phyloP scores from a whole-genome alignment of 2,888 invertebrate genomes.

The Polyommatus iphigenia region DNA sequence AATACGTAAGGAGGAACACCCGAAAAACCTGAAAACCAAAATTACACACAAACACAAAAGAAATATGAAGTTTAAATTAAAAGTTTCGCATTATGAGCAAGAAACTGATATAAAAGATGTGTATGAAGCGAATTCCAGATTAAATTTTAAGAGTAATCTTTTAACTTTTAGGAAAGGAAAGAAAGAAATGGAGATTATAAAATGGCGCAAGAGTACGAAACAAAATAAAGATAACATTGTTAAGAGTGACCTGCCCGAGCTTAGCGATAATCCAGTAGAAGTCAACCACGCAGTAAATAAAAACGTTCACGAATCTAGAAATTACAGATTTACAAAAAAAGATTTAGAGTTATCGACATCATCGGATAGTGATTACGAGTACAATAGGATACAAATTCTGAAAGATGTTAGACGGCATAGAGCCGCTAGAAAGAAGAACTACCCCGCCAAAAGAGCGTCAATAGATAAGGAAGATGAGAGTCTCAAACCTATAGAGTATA shows the following conservation, averaged over 20 bases:
- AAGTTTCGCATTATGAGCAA: constrained; percentile 47
- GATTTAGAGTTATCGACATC: constrained; percentile 63
- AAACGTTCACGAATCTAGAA: constrained; percentile 43
- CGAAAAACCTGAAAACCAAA: constrained; percentile 49
- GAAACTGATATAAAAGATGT: constrained; percentile 51
- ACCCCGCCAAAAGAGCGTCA: constrained; percentile 48
- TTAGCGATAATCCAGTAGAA: constrained; percentile 49
- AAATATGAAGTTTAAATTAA: constrained; percentile 48
- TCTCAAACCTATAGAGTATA: constrained; percentile 70
- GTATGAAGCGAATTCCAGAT: constrained; percentile 53
- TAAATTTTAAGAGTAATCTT: constrained; percentile 52
- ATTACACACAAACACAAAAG: constrained; percentile 44
- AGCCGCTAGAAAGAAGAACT: constrained; percentile 59
- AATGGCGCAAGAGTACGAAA: constrained; percentile 53
- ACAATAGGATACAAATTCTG: constrained; percentile 51
- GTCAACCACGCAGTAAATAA: constrained; percentile 43
- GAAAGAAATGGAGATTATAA: constrained; percentile 46
- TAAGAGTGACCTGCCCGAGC: constrained; percentile 49
- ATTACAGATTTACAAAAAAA: constrained; percentile 56
- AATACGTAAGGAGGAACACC: constrained; percentile 42
- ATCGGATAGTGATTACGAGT: constrained; percentile 63
- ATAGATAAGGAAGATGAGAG: constrained; percentile 65
- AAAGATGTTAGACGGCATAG: constrained; percentile 63
- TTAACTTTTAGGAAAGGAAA: constrained; percentile 48
- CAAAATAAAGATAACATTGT: constrained; percentile 36